Conservation (phyloP, 2,888 invertebrate species). For the Girardia tigrina region DNA sequence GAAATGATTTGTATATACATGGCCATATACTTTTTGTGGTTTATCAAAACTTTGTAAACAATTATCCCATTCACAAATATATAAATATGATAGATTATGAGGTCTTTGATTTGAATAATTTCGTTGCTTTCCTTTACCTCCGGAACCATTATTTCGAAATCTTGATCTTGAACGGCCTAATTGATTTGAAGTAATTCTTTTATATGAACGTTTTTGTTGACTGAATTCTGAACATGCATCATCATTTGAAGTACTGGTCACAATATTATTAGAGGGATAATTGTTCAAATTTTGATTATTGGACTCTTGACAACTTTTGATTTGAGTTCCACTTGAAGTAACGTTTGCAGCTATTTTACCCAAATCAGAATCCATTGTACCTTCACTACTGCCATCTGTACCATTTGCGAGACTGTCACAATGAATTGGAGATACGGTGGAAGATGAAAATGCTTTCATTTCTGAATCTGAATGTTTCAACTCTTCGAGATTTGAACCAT, state of each 20-base stretch:
- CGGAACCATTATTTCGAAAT: slow-evolving; percentile 17
- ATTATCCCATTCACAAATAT: slow-evolving; percentile 30
- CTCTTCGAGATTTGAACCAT: neutral
- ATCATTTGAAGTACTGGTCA: neutral
- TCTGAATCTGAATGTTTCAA: neutral
- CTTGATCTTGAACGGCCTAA: slow-evolving; percentile 6
- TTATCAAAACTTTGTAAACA: slow-evolving; percentile 29
- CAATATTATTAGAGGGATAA: neutral
- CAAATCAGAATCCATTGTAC: neutral
- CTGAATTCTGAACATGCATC: neutral
- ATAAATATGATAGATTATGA: neutral
- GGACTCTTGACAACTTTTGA: neutral
- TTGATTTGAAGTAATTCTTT: neutral
- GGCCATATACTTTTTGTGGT: slow-evolving; percentile 29
- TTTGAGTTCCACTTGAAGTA: neutral
- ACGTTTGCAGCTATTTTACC: neutral
- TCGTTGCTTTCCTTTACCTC: neutral
- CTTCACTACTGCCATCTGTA: slow-evolving; percentile 14
- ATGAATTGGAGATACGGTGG: slow-evolving; percentile 11
- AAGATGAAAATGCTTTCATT: neutral
- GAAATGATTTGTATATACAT: slow-evolving; percentile 30
- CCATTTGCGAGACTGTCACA: slow-evolving; percentile 16
- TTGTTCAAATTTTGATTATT: neutral
- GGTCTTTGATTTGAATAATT: slow-evolving; percentile 23
- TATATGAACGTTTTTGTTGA: slow-evolving; percentile 1